Conservation (phyloP, 23 tunicate species). For the Oikopleura vanhoeffeni region DNA sequence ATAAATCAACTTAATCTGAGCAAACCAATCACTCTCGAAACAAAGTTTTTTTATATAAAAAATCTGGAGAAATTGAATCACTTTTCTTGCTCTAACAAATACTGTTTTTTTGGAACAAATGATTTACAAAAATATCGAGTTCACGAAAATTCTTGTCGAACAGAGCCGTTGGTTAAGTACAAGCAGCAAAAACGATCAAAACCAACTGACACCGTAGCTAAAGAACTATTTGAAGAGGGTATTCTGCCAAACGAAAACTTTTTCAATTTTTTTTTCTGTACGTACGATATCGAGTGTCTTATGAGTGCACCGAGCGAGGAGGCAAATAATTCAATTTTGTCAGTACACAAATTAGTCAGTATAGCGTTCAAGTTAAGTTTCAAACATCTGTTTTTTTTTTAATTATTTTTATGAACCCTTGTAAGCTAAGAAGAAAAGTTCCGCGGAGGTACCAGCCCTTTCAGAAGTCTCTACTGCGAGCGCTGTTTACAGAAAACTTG, state of each 20-base stretch:
- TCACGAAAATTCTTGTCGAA: not conserved
- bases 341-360: not conserved
- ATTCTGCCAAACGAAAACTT: not conserved
- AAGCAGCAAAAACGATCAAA: not conserved
- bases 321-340: not conserved
- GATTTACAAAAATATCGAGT: not conserved
- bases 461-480: too few species aligned
- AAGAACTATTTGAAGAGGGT: not conserved
- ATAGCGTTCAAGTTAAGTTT: too few species aligned
- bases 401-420: too few species aligned
- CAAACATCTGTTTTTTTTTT: too few species aligned
- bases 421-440: too few species aligned
- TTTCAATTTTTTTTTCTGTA: not conserved
- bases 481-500: too few species aligned
- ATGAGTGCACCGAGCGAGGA: not conserved
- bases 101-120: not conserved
- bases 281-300: not conserved
- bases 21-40: too few species aligned
- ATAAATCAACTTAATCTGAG: too few species aligned
- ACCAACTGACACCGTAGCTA: not conserved
- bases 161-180: not conserved
- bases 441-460: too few species aligned
- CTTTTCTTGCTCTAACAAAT: not conserved
- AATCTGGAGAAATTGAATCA: not conserved
- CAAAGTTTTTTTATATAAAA: too few species aligned